A percentile compares a stretch with the other conserved stretches of the same genome.
Conservation (phyloP, 2,888 invertebrate species). For the Aspidiotus destructor region DNA sequence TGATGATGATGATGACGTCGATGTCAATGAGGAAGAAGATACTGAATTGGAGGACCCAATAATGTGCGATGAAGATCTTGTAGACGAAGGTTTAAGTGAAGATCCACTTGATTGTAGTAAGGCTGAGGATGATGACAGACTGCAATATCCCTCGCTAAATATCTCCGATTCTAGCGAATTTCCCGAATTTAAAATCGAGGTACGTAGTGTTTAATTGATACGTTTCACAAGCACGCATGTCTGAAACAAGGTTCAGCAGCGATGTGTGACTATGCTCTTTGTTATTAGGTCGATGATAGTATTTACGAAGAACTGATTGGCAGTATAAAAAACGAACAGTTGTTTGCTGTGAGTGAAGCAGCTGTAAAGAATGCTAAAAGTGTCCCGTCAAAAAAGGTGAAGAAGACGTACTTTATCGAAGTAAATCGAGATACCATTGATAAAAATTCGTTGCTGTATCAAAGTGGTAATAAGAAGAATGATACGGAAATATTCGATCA, state of each 20-base stretch:
- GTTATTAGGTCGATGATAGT: slow-evolving; percentile 21
- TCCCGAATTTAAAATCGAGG: slow-evolving; percentile 28
- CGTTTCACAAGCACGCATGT: background rate
- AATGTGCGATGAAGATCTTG: slow-evolving; percentile 8
- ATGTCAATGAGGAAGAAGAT: slow-evolving; percentile 20
- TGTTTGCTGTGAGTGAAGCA: slow-evolving; percentile 19
- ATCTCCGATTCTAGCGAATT: slow-evolving; percentile 16
- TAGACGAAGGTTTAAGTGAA: slow-evolving; percentile 24
- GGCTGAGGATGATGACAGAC: background rate
- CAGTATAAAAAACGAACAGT: slow-evolving; percentile 20
- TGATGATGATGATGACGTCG: slow-evolving; percentile 20
- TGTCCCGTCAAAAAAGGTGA: slow-evolving; percentile 13
- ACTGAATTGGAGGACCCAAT: slow-evolving; percentile 13
- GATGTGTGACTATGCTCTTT: background rate
- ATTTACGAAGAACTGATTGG: slow-evolving; percentile 28
- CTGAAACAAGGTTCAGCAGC: background rate
- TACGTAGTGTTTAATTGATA: background rate
- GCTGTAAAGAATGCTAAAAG: background rate
- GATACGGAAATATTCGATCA: slow-evolving; percentile 24
- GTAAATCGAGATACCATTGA: slow-evolving; percentile 8
- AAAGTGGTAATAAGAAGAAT: slow-evolving; percentile 6
- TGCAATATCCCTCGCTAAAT: slow-evolving; percentile 21
- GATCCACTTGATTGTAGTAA: slow-evolving; percentile 6
- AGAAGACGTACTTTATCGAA: slow-evolving; percentile 17
- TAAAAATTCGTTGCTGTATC: background rate